A percentile compares a stretch with the other conserved stretches of the same genome.
phyloP scores from a whole-genome alignment of 2,797 vertebrate species.

The Tinamus major region DNA sequence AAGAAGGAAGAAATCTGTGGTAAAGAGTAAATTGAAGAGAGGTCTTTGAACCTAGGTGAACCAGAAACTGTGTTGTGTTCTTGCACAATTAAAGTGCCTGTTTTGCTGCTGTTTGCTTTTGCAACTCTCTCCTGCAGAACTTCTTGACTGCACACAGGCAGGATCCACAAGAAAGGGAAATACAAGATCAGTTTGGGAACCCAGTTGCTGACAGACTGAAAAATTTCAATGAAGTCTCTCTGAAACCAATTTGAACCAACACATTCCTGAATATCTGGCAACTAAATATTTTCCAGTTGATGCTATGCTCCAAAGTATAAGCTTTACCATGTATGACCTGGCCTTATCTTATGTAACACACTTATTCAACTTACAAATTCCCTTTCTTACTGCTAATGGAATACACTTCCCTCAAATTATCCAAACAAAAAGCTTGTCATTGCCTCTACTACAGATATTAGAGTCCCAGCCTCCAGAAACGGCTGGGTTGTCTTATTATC shows the following conservation, averaged over 20 bases:
- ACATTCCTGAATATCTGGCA: neutral
- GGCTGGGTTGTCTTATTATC: neutral
- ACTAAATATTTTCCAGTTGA: neutral
- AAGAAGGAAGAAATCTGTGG: neutral
- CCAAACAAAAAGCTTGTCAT: neutral
- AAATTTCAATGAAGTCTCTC: neutral
- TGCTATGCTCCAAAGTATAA: neutral
- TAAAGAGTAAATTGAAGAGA: neutral
- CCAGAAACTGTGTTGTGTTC: neutral
- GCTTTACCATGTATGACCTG: neutral
- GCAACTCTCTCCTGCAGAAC: neutral
- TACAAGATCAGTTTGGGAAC: neutral
- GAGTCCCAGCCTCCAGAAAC: neutral
- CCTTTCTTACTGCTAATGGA: neutral
- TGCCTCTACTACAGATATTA: neutral
- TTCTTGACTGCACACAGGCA: fast-evolving
- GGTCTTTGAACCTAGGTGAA: neutral
- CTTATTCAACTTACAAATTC: neutral
- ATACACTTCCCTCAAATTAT: neutral
- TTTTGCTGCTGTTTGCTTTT: neutral
- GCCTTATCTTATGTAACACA: neutral
- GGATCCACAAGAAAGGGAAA: neutral
- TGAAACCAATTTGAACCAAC: neutral
- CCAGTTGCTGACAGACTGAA: neutral
- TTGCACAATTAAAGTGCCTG: neutral